Conservation (phyloP, 2,888 invertebrate species). For the Lycophotia porphyrea region DNA sequence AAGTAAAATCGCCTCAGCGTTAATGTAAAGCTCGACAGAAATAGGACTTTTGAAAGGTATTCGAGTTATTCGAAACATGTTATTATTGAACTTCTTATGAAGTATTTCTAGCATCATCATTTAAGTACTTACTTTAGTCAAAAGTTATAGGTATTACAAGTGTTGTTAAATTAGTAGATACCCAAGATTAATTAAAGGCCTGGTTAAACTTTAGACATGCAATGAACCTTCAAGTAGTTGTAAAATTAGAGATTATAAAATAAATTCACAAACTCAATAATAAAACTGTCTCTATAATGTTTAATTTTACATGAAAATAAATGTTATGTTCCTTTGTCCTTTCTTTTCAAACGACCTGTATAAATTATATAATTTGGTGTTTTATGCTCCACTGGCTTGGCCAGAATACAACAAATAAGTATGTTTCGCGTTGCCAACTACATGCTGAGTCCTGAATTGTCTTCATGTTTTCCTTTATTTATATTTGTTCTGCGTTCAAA, state of each 20-base stretch:
- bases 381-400: slow-evolving; percentile 39
- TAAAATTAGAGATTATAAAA: background rate
- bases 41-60: background rate
- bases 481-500: slow-evolving; percentile 21
- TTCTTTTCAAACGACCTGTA: slow-evolving; percentile 9
- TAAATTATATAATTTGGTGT: slow-evolving; percentile 33
- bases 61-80: slow-evolving; percentile 7
- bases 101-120: slow-evolving; percentile 14
- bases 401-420: slow-evolving; percentile 43
- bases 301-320: slow-evolving; percentile 3
- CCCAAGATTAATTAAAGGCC: background rate
- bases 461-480: slow-evolving; percentile 27
- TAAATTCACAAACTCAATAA: background rate
- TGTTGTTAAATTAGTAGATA: background rate
- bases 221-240: background rate
- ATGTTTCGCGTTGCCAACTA: slow-evolving; percentile 51
- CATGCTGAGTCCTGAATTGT: slow-evolving; percentile 36
- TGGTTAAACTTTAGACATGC: background rate
- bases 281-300: background rate
- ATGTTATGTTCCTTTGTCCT: background rate
- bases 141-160: background rate
- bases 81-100: slow-evolving; percentile 9
- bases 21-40: background rate
- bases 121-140: background rate
- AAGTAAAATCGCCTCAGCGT: background rate